A percentile compares a stretch with the other conserved stretches of the same genome.
These are phyloP conservation scores for Mastomys natalensis DNA, from an alignment of 2,113 vertebrate species.

Conservation along the genomic window DNA sequence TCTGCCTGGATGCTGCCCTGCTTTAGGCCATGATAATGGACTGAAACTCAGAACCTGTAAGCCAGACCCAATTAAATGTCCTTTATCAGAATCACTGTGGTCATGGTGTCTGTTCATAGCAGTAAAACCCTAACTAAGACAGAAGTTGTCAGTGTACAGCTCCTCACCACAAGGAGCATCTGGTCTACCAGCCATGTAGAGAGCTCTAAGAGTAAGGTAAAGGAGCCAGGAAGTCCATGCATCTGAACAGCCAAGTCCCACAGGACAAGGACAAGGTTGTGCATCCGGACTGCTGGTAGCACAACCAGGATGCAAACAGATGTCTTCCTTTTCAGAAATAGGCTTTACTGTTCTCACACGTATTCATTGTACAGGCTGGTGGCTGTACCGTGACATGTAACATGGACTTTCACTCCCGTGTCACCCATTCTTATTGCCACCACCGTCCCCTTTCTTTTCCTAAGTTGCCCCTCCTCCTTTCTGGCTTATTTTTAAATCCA, in stretches of 20 bases:
- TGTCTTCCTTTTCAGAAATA: background rate
- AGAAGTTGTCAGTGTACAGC: fast-evolving
- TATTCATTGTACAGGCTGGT: too few species aligned
- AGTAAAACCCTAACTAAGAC: too few species aligned
- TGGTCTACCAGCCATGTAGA: background rate
- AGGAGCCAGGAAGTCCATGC: background rate
- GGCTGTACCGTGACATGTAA: too few species aligned
- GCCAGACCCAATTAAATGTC: too few species aligned
- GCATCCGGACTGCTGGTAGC: background rate
- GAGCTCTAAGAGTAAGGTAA: background rate
- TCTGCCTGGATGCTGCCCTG: too few species aligned
- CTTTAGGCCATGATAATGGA: too few species aligned
- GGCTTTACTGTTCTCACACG: background rate
- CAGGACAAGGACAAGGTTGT: background rate
- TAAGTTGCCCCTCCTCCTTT: background rate
- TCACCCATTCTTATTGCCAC: background rate
- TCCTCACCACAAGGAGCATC: background rate
- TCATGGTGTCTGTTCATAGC: too few species aligned
- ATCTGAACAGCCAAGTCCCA: background rate
- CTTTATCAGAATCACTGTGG: too few species aligned
- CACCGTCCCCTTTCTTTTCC: background rate
- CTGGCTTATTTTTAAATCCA: background rate
- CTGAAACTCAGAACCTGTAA: too few species aligned
- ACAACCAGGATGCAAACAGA: background rate
- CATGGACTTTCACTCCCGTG: background rate